Percentiles rank a stretch among this genome's conserved stretches.
Conservation (phyloP, 2,888 invertebrate genomes). For the Drosophila dives region DNA sequence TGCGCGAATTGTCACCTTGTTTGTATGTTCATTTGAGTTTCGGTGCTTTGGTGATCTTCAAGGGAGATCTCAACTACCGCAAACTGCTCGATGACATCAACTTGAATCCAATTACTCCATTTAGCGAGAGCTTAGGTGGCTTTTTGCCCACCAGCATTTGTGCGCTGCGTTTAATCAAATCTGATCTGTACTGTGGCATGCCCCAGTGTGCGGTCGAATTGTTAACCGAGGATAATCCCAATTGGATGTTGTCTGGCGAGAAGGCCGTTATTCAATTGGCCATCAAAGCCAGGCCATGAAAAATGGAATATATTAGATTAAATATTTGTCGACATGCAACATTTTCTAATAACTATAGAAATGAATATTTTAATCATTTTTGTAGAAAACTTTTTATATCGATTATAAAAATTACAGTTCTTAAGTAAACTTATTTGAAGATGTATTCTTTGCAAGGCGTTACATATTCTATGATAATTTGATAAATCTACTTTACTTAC, state of each 20-base stretch:
- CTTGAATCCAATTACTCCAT: conserved; percentile 89
- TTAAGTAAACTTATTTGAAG: neutral
- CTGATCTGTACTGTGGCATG: conserved; percentile 94
- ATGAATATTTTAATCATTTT: neutral
- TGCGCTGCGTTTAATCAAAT: conserved; percentile 93
- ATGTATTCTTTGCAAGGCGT: neutral
- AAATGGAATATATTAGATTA: neutral
- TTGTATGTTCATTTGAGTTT: conserved; percentile 90
- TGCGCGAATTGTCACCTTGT: conserved; percentile 88
- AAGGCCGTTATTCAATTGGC: conserved; percentile 91
- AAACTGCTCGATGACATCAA: conserved; percentile 95
- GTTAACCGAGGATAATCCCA: conserved; percentile 86
- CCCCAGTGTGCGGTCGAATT: conserved; percentile 87
- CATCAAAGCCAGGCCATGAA: conserved; percentile 47
- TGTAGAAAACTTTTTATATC: conserved; percentile 3
- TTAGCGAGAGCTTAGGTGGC: conserved; percentile 85
- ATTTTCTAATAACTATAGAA: neutral
- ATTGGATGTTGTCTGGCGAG: conserved; percentile 94
- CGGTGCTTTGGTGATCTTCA: conserved; percentile 91
- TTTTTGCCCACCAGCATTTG: conserved; percentile 94
- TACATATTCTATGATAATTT: neutral
- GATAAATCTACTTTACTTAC: neutral
- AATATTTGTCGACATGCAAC: neutral
- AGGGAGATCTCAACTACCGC: conserved; percentile 97
- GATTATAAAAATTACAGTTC: conserved; percentile 5